phyloP scores from a whole-genome alignment of 1,140 invertebrate genomes.

The Periplaneta americana region DNA sequence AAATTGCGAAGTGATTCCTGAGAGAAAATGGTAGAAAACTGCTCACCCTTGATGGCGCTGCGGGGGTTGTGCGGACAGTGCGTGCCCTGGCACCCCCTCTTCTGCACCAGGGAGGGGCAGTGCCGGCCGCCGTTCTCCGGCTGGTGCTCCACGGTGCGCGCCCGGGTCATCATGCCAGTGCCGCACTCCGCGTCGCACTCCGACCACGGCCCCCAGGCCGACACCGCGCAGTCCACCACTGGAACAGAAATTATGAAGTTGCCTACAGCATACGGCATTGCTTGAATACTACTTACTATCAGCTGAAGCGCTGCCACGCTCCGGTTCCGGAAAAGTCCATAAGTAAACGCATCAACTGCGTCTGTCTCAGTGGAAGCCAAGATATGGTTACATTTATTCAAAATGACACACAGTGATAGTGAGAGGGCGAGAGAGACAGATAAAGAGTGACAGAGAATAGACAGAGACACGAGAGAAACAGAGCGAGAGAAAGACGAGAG shows the following conservation, averaged over 20 bases:
- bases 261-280: no score
- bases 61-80: slow-evolving; percentile 60
- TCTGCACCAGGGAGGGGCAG: slow-evolving; percentile 67
- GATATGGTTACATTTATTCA: neutral
- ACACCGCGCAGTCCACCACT: slow-evolving; percentile 75
- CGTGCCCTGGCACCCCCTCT: slow-evolving; percentile 63
- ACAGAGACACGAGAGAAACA: neutral
- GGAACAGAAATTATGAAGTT: no score
- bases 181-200: slow-evolving; percentile 70
- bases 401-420: neutral
- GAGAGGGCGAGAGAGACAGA: neutral
- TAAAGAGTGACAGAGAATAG: neutral
- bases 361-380: no score
- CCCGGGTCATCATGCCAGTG: slow-evolving; percentile 64
- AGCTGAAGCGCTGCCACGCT: no score
- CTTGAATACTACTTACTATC: no score
- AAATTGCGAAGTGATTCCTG: no score
- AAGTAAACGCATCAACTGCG: no score
- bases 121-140: slow-evolving; percentile 68
- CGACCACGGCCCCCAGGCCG: slow-evolving; percentile 70
- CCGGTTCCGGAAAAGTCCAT: no score
- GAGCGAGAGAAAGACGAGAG: neutral
- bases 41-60: slow-evolving; percentile 61
- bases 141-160: slow-evolving; percentile 49
- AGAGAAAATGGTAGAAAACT: neutral